These are phyloP conservation scores for Helogale parvula DNA, from an alignment of 2,113 vertebrate species.

Conservation along the genomic window DNA sequence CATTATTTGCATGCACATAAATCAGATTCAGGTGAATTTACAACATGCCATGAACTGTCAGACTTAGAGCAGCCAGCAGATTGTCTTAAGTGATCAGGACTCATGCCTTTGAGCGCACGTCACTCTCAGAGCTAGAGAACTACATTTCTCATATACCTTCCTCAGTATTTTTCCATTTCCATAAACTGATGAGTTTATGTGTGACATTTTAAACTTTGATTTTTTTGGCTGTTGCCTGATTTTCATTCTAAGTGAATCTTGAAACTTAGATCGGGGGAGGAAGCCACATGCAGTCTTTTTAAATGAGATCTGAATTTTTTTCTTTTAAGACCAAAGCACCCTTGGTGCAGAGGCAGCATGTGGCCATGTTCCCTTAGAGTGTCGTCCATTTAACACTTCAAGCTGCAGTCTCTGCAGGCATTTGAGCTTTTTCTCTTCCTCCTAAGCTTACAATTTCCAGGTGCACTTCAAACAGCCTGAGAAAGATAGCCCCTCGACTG, in stretches of 20 bases:
- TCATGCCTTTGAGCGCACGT: not conserved
- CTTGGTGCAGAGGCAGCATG: not conserved
- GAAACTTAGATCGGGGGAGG: not conserved
- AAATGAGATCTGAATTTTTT: slow-evolving; percentile 37
- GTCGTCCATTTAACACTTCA: not conserved
- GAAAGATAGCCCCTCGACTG: slow-evolving; percentile 71
- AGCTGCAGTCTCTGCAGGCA: not conserved
- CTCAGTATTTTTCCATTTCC: not conserved
- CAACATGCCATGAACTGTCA: slow-evolving; percentile 3
- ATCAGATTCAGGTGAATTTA: slow-evolving; percentile 65
- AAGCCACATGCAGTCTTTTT: not conserved
- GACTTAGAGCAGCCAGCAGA: not conserved
- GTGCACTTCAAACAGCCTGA: slow-evolving; percentile 79
- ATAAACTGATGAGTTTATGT: slow-evolving; percentile 12
- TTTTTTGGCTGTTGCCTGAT: slow-evolving; percentile 18
- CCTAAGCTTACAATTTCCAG: slow-evolving; percentile 73
- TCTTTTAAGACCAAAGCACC: not conserved
- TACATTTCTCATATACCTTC: not conserved
- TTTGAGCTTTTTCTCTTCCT: slow-evolving; percentile 30
- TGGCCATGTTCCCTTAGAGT: not conserved
- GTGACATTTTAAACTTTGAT: slow-evolving; percentile 10
- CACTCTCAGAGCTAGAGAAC: not conserved
- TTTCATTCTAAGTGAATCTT: slow-evolving; percentile 42
- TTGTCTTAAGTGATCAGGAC: not conserved
- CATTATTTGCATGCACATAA: slow-evolving; percentile 58